Evolutionary conservation across 2,888 invertebrate genomes (phyloP), one percentile per base, ranked within the genome.

Genomic region (Philereme transversata): DNA sequence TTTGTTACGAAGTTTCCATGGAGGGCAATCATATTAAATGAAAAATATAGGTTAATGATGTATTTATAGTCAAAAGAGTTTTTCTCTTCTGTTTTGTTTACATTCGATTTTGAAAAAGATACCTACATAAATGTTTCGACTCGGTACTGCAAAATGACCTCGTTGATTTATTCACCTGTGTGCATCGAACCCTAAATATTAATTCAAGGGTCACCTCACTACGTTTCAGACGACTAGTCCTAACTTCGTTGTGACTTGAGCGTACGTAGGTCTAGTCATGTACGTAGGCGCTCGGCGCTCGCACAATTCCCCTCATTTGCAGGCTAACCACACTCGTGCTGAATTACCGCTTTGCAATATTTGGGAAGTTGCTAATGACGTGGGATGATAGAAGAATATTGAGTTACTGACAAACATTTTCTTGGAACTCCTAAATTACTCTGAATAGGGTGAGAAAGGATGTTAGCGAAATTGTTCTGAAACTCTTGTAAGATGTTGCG

Each of bases 311-410:
- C 40, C 45, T 64, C 51, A 57, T 64, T 67, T 56, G 46, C 36
- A 56, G 35, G 6, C 54, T 49, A 33, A 43, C 49, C 56, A 54
- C 61, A 58, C 51, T 43, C 45, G 41, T 34, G 34, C 53, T 33
- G 38, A 57, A 57, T 64, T 43, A 60, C 60, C 41, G 54, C 57
- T 52, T 53, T 52, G 46, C 36, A 53, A 59, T 55, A 61, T 55
- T 55, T 46, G 50, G 36, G 49, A 56, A 64, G 54, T 57, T 61
- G n/a, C 61, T 65, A 62, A 62, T 56, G 65, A 65, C 51, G 57
- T 49, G 38, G 43, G 36, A 53, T 53, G 33, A 38, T 52, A 47
- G 52, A 11, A 34, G 56, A 50, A 57, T 50, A 57, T 50, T 51
- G n/a, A 22, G 41, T 55, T 46, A 41, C 40, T 22, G 22, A 34